A percentile compares a stretch with the other conserved stretches of the same genome.
phyloP scores from a whole-genome alignment of 2,113 vertebrate species.

The Daphoenositta chrysoptera region DNA sequence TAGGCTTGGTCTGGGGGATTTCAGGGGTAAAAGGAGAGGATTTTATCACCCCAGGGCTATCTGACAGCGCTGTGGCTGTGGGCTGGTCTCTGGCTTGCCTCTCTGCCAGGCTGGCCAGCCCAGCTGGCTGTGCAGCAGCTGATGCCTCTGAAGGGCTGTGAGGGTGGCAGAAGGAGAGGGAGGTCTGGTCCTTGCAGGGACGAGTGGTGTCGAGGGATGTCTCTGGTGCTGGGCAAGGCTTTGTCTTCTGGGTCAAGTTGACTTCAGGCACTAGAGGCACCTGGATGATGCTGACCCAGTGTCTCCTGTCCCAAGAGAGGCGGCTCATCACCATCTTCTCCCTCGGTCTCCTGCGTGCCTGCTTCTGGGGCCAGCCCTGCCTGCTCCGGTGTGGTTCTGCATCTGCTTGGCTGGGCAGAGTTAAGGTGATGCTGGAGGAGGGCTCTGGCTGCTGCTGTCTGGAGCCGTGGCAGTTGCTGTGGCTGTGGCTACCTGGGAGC shows the following conservation, averaged over 20 bases:
- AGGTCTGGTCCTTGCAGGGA: background rate
- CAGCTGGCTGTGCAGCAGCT: background rate
- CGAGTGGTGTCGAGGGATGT: background rate
- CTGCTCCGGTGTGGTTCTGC: background rate
- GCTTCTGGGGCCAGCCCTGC: background rate
- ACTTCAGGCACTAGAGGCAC: background rate
- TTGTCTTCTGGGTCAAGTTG: background rate
- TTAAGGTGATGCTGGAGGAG: background rate
- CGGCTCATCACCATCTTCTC: background rate
- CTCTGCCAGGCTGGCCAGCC: background rate
- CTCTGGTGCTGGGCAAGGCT: background rate
- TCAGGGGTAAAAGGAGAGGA: background rate
- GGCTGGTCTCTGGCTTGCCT: background rate
- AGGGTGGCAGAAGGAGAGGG: background rate
- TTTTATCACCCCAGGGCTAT: background rate
- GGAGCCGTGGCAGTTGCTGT: background rate
- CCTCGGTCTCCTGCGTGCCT: background rate
- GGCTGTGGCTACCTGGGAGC: background rate
- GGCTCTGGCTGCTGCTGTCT: background rate
- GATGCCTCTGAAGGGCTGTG: background rate
- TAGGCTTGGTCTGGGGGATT: background rate
- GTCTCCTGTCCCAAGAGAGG: background rate
- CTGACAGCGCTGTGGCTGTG: background rate
- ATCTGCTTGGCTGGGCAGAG: background rate
- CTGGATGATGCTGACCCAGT: background rate